Base-by-base conservation (phyloP, 2,113 vertebrate species). In the Lagenorhynchus albirostris region DNA sequence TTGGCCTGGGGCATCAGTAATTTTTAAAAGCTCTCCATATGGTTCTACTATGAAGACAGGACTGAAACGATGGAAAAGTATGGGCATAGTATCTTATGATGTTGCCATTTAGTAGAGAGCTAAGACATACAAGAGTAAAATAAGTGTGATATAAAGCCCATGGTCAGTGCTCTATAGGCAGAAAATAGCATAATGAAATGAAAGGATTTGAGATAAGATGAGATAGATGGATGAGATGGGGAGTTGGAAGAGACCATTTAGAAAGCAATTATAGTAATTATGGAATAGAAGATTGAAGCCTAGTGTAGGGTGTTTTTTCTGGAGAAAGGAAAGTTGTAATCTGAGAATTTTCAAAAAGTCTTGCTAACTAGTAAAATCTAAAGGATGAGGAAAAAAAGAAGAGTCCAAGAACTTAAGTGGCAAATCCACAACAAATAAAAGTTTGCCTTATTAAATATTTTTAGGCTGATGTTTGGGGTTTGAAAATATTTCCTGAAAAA, bases 251-350 rank as follows among this genome's bases (percentile, higher is more conserved):
- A 86, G 62, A 74, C 70, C 20, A 58, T 82, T 94, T 92, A 91
- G 94, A 95, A 92, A 94, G 63, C 92, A 97, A 96, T 84, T 96
- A 76, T 21, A 76, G 83, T 94, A 98, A 96, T 95, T 95, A 94
- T 94, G 83, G 90, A 97, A 96, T 96, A 95, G 80, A 87, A 95
- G 29, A 11, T 31, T 76, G 92, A 96, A 92, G 83, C 25, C 33
- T 96, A 90, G 83, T 44, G 84, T 83, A 73, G 55, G 76, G 67
- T 86, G 8, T 23, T 91, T 96, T 97, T 96, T 95, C 90, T 96
- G 87, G 81, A 92, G 60, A 62, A 82, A 85, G 77, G 21, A 83
- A 92, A 87, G 80, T 65, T 94, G 58, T 94, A 95, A 92, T 92
- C 87, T 94, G 94, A 97, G 95, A 70, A 53, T 88, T 96, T 96